These are phyloP conservation scores for Lithobius niger DNA, from an alignment of 1,140 invertebrate species.

Conservation along the genomic window DNA sequence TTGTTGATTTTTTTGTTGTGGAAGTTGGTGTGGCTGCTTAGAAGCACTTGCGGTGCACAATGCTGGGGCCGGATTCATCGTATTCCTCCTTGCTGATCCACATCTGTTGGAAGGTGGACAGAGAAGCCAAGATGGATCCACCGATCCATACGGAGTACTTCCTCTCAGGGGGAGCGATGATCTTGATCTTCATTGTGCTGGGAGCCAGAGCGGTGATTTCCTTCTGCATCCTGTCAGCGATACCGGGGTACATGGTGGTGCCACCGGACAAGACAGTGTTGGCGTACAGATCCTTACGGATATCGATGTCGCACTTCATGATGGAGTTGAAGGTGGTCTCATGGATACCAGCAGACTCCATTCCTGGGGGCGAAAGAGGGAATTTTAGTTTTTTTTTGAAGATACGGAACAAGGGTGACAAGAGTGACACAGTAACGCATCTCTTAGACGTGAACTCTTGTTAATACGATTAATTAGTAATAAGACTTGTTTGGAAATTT, in stretches of 20 bases:
- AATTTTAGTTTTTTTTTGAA: not conserved
- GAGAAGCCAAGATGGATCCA: constrained; percentile 44
- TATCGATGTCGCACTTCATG: constrained; percentile 79
- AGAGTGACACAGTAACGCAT: too few species aligned
- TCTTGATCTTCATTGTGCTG: constrained; percentile 47
- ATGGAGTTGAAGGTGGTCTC: constrained; percentile 79
- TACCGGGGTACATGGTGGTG: constrained; percentile 40
- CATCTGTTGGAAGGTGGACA: constrained; percentile 50
- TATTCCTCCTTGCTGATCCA: constrained; percentile 41
- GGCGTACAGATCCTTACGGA: constrained; percentile 74
- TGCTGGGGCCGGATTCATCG: constrained; percentile 12
- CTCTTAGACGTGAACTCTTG: too few species aligned
- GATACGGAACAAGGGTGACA: too few species aligned
- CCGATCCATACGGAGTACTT: constrained; percentile 47
- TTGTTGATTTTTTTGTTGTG: too few species aligned
- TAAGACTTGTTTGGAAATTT: too few species aligned
- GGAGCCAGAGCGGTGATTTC: constrained; percentile 41
- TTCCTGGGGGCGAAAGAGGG: constrained; percentile 40
- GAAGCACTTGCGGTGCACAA: constrained; percentile 13
- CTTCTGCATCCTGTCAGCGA: constrained; percentile 37
- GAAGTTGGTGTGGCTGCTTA: too few species aligned
- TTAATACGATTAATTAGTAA: too few species aligned
- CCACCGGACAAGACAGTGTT: constrained; percentile 45
- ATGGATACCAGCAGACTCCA: constrained; percentile 70
- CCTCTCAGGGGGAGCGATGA: constrained; percentile 43